These are phyloP conservation scores for Smutsia gigantea DNA, from an alignment of 2,797 vertebrate genomes.

Conservation along the genomic window DNA sequence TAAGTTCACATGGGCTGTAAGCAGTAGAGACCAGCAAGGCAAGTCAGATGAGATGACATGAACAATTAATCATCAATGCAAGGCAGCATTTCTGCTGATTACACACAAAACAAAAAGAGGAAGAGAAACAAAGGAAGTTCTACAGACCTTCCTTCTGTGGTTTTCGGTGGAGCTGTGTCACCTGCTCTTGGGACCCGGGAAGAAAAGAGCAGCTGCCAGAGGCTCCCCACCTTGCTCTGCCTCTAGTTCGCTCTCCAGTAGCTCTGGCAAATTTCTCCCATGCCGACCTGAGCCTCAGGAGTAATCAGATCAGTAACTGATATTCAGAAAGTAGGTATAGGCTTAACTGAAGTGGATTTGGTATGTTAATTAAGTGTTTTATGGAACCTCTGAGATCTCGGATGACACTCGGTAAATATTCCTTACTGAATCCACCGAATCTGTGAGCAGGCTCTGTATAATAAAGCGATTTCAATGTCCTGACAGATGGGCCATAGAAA, in stretches of 20 bases:
- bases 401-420: conserved; percentile 82
- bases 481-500: conserved; percentile 82
- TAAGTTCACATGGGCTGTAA: not conserved
- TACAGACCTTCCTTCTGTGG: not conserved
- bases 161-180: conserved; percentile 13
- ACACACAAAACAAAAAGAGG: conserved; percentile 51
- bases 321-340: conserved; percentile 81
- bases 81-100: not conserved
- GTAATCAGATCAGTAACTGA: conserved; percentile 81
- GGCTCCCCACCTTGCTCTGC: conserved; percentile 59
- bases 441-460: conserved; percentile 77
- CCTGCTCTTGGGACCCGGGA: conserved; percentile 3
- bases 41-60: not conserved
- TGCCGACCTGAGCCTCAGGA: conserved; percentile 61
- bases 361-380: conserved; percentile 84
- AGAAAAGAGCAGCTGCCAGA: conserved; percentile 62
- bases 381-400: conserved; percentile 82
- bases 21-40: not conserved
- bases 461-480: conserved; percentile 81
- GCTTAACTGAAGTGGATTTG: conserved; percentile 82
- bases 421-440: conserved; percentile 78
- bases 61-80: not conserved
- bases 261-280: conserved; percentile 59
- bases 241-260: conserved; percentile 44
- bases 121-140: conserved; percentile 69